Evolutionary conservation across 2,113 vertebrate species (phyloP).

Genomic region (Colius striatus): DNA sequence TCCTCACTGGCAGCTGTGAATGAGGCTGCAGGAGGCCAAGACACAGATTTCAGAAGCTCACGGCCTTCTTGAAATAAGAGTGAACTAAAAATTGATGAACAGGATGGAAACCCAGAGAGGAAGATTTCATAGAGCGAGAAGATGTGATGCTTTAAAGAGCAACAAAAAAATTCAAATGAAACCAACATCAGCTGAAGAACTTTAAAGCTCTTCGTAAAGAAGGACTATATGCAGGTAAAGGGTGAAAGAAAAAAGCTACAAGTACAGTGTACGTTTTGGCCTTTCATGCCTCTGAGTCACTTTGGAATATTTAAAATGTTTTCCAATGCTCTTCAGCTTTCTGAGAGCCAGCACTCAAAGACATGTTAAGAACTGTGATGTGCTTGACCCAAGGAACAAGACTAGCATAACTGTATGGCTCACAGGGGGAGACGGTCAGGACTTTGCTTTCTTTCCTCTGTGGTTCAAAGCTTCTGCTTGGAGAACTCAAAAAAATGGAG

Average conservation of each 20-base stretch:
- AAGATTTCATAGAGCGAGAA: neutral
- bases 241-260: neutral
- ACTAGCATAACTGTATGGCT: neutral
- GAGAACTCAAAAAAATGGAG: neutral
- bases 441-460: neutral
- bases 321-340: constrained; percentile 11
- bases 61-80: neutral
- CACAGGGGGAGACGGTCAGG: neutral
- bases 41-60: neutral
- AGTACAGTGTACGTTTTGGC: neutral
- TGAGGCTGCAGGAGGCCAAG: neutral
- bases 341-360: neutral
- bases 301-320: neutral
- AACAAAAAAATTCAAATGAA: neutral
- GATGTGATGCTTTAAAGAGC: neutral
- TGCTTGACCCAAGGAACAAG: neutral
- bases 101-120: neutral
- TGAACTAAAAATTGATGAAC: neutral
- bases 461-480: neutral
- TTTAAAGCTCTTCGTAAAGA: neutral
- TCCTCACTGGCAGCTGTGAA: neutral
- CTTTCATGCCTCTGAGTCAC: neutral
- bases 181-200: neutral
- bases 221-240: neutral
- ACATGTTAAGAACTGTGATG: neutral